Evolutionary conservation across 2,888 invertebrate genomes (phyloP).

Genomic region (Drosophila algonquin): DNA sequence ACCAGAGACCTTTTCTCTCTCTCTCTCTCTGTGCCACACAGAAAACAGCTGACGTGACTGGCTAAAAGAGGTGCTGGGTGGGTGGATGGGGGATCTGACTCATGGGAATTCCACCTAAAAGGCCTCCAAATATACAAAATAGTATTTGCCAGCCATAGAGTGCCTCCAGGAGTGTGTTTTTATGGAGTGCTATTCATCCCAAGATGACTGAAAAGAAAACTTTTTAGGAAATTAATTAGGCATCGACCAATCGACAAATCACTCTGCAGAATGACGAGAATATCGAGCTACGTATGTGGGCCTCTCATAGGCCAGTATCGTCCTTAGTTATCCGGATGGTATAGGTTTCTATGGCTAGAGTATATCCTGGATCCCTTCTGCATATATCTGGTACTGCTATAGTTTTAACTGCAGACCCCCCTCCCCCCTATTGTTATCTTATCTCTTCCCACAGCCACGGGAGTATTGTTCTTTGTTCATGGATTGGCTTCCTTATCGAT

Average conservation of each 20-base stretch:
- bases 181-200: not conserved
- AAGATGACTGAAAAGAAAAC: not conserved
- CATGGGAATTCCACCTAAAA: not conserved
- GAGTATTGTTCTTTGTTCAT: slow-evolving; percentile 24
- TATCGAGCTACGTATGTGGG: too few species aligned
- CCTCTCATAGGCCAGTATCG: too few species aligned
- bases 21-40: slow-evolving; percentile 20
- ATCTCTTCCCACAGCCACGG: slow-evolving; percentile 1
- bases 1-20: slow-evolving; percentile 28
- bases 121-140: not conserved
- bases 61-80: slow-evolving; percentile 19
- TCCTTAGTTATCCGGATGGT: too few species aligned
- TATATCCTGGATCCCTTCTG: too few species aligned
- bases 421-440: not conserved
- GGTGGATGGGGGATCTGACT: slow-evolving; percentile 12
- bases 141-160: too few species aligned
- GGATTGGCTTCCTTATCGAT: slow-evolving; percentile 15
- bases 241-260: too few species aligned
- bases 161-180: too few species aligned
- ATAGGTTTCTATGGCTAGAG: too few species aligned
- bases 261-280: not conserved
- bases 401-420: not conserved
- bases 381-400: too few species aligned
- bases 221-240: not conserved
- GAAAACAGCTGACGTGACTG: slow-evolving; percentile 42